Conservation (phyloP, 2,888 invertebrate species). For the Rotaria sp. region DNA sequence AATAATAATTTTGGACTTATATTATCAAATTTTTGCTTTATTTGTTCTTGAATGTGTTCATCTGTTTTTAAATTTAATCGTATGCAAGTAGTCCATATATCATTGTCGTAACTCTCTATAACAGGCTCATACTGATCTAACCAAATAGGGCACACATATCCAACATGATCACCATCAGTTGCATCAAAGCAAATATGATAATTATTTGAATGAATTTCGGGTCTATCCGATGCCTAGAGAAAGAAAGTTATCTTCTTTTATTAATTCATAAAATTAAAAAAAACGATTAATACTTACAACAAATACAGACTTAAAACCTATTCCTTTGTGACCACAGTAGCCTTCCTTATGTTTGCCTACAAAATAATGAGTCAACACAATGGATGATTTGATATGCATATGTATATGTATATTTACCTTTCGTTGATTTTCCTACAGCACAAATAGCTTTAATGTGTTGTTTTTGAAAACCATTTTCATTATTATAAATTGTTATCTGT, state of each 20-base stretch:
- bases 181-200: constrained; percentile 54
- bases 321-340: constrained; percentile 56
- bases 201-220: constrained; percentile 53
- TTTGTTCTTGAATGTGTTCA: constrained; percentile 42
- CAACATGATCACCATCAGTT: constrained; percentile 49
- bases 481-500: constrained; percentile 49
- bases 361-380: no score
- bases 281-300: constrained; percentile 43
- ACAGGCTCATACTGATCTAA: constrained; percentile 29
- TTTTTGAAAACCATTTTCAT: constrained; percentile 52
- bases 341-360: constrained; percentile 51
- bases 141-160: constrained; percentile 55
- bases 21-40: constrained; percentile 52
- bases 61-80: neutral
- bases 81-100: neutral
- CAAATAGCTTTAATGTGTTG: constrained; percentile 52
- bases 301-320: constrained; percentile 56
- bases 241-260: no score
- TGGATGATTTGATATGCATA: no score
- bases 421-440: constrained; percentile 49
- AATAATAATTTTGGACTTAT: constrained; percentile 53
- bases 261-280: no score
- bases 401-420: no score
- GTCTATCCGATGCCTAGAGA: constrained; percentile 45
- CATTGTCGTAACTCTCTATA: neutral